These are phyloP conservation scores for Coptotermes formosanus DNA, from an alignment of 1,140 invertebrate genomes.

Conservation along the genomic window DNA sequence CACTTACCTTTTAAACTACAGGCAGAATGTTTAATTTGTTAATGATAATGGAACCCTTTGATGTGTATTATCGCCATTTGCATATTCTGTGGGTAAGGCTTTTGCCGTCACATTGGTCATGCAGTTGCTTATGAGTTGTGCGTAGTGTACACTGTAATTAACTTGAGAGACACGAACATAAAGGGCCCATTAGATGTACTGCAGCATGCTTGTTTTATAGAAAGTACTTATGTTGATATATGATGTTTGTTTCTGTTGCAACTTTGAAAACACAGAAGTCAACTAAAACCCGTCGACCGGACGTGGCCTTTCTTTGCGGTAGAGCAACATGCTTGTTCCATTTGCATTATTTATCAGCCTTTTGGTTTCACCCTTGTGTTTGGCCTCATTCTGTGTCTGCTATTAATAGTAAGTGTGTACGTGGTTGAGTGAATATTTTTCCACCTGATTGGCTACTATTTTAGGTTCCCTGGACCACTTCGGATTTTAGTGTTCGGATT, in stretches of 20 bases:
- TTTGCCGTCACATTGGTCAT: too few species aligned
- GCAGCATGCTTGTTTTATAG: neutral
- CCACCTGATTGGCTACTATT: neutral
- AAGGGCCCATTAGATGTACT: neutral
- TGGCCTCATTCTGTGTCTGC: too few species aligned
- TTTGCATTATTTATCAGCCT: constrained; percentile 2
- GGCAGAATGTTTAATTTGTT: too few species aligned
- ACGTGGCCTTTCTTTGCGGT: neutral
- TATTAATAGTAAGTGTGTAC: neutral
- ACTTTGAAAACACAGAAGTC: neutral
- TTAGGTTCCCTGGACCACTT: neutral
- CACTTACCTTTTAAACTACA: too few species aligned
- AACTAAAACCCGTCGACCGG: neutral
- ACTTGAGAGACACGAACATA: too few species aligned
- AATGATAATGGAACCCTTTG: too few species aligned
- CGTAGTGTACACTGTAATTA: too few species aligned
- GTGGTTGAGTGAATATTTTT: neutral
- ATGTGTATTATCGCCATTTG: too few species aligned
- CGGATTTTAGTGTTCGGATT: neutral
- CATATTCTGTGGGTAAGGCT: too few species aligned
- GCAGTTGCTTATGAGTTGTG: too few species aligned
- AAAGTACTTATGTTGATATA: neutral
- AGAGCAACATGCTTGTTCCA: neutral
- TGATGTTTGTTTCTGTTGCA: neutral
- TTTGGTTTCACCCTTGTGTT: too few species aligned